Conservation (phyloP, 2,797 vertebrate species). For the Peromyscus melanophrys region DNA sequence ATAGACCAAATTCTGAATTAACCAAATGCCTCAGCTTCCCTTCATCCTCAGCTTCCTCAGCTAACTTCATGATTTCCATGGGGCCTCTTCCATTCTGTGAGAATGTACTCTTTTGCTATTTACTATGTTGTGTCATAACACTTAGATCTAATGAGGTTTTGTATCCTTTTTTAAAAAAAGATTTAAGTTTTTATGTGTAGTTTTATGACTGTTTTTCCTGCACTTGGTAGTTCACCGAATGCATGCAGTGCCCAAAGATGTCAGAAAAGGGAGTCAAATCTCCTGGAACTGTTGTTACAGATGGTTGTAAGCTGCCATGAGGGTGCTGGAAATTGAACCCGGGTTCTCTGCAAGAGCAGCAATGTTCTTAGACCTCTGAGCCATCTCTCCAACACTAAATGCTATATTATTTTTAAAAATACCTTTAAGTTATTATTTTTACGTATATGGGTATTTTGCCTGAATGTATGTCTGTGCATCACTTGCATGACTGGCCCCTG, state of each 20-base stretch:
- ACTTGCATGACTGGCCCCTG: neutral
- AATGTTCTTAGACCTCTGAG: neutral
- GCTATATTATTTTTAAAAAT: neutral
- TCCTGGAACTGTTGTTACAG: neutral
- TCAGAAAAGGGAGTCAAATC: neutral
- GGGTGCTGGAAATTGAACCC: neutral
- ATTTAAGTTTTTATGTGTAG: neutral
- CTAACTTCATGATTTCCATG: neutral
- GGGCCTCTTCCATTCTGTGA: neutral
- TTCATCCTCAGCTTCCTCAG: neutral
- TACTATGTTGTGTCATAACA: neutral
- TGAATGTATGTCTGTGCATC: neutral
- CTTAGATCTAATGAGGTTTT: neutral
- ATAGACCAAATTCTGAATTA: neutral
- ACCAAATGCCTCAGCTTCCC: neutral
- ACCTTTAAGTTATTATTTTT: neutral
- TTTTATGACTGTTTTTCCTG: neutral
- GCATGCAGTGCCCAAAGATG: neutral
- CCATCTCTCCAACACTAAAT: neutral
- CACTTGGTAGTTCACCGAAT: neutral
- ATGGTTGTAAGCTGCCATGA: neutral
- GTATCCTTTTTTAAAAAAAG: neutral
- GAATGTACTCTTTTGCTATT: neutral
- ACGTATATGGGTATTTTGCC: neutral
- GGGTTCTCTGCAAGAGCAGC: neutral